These are phyloP conservation scores for Nothobranchius kuhntae DNA, from an alignment of 2,113 vertebrate genomes.

Conservation along the genomic window DNA sequence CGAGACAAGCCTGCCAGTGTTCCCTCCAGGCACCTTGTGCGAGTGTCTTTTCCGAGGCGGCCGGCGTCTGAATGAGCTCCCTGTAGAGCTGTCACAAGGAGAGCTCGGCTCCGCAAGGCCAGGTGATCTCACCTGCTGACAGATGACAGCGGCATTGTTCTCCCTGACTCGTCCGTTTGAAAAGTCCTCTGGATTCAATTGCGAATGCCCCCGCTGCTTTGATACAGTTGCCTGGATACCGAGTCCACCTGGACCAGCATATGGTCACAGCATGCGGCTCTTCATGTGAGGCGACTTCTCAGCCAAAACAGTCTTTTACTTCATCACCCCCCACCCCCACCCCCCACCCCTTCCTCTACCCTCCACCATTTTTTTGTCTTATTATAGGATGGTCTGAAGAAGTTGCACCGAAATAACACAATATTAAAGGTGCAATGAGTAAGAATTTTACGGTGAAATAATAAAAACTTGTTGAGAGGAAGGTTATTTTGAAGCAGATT, in stretches of 20 bases:
- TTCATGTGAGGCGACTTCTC: conserved; percentile 70
- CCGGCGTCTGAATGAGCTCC: conserved; percentile 60
- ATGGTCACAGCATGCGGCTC: conserved; percentile 77
- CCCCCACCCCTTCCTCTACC: conserved; percentile 17
- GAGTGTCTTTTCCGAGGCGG: conserved; percentile 34
- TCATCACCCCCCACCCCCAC: conserved; percentile 15
- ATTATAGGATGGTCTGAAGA: conserved; percentile 18
- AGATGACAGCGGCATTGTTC: conserved; percentile 74
- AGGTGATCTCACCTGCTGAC: conserved; percentile 74
- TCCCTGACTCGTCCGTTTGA: conserved; percentile 64
- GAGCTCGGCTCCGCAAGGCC: conserved; percentile 52
- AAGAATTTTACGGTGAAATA: too few relatives aligned
- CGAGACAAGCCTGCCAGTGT: conserved; percentile 61
- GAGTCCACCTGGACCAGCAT: conserved; percentile 80
- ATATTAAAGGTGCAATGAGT: background rate
- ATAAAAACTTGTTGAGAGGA: too few relatives aligned
- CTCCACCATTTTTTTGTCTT: conserved; percentile 7
- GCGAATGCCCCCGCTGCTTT: conserved; percentile 71
- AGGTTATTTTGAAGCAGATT: too few relatives aligned
- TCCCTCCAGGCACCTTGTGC: conserved; percentile 47
- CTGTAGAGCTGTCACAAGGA: conserved; percentile 63
- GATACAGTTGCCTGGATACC: conserved; percentile 79
- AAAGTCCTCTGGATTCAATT: conserved; percentile 71
- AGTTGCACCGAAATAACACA: conserved; percentile 4
- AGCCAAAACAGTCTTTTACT: conserved; percentile 61